Percentiles rank a stretch among this genome's conserved stretches.
Conservation (phyloP, 2,113 vertebrate genomes). For the Rhizomys pruinosus region DNA sequence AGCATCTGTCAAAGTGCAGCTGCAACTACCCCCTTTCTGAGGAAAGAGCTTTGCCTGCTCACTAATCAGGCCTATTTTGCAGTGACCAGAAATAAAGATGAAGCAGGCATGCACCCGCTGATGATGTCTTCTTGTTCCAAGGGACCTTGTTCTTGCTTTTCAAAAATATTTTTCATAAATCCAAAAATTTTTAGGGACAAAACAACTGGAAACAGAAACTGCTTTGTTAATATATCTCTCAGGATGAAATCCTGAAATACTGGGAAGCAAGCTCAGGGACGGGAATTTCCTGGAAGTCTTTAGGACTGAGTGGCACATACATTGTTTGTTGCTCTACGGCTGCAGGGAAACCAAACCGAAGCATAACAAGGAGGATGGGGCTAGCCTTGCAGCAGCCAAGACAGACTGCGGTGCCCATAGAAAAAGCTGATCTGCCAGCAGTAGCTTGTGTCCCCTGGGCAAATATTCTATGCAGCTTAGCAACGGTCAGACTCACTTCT, state of each 20-base stretch:
- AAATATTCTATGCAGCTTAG: neutral
- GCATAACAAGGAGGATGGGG: neutral
- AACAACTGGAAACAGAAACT: constrained; percentile 36
- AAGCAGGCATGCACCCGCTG: neutral
- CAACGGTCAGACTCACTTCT: neutral
- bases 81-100: neutral
- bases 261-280: constrained; percentile 20
- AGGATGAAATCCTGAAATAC: constrained; percentile 26
- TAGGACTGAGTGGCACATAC: neutral
- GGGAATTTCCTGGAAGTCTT: neutral
- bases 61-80: constrained; percentile 6
- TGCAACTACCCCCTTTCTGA: neutral
- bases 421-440: neutral
- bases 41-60: fast-evolving
- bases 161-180: constrained; percentile 47
- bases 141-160: neutral
- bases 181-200: neutral
- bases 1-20: neutral
- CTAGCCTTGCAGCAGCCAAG: neutral
- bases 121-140: neutral
- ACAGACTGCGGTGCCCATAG: neutral
- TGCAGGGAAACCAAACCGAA: neutral
- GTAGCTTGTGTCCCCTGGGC: neutral
- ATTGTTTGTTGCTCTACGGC: neutral
- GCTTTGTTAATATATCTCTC: constrained; percentile 51